Evolutionary conservation across 2,888 invertebrate genomes (phyloP).

Genomic region (Microctonus aethiopoides): DNA sequence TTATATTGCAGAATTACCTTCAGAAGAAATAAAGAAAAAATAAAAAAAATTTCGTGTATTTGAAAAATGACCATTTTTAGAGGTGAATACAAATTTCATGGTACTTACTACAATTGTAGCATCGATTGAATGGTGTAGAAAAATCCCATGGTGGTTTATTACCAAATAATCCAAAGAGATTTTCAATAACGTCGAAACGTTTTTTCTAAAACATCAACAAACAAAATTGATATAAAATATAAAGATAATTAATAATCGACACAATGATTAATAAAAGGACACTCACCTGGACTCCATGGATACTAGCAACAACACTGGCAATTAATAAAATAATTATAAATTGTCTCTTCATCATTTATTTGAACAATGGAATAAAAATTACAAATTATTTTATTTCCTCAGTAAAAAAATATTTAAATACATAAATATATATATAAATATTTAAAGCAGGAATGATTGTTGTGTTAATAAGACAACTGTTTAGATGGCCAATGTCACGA

Average conservation of each 20-base stretch:
- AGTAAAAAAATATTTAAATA: too few species aligned
- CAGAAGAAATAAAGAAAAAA: background rate
- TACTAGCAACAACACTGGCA: constrained; percentile 20
- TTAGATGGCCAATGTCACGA: background rate
- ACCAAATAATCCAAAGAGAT: constrained; percentile 71
- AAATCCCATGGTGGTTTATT: constrained; percentile 74
- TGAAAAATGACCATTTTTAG: too few species aligned
- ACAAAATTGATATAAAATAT: too few species aligned
- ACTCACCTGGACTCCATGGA: constrained; percentile 38
- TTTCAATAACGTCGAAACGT: constrained; percentile 49
- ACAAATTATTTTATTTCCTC: background rate
- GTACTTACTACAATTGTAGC: constrained; percentile 78
- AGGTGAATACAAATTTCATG: constrained; percentile 9
- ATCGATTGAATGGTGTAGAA: constrained; percentile 70
- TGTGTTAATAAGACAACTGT: background rate
- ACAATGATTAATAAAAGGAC: too few species aligned
- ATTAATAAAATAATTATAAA: constrained; percentile 33
- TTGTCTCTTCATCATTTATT: constrained; percentile 34
- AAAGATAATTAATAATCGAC: too few species aligned
- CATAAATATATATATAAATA: too few species aligned
- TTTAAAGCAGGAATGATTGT: background rate
- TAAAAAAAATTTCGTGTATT: too few species aligned
- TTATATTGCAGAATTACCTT: too few species aligned
- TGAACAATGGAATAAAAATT: background rate
- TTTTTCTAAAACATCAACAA: constrained; percentile 36